A percentile compares a stretch with the other conserved stretches of the same genome.
Conservation (phyloP, 1,140 invertebrate species). For the Drosophila biarmipes region DNA sequence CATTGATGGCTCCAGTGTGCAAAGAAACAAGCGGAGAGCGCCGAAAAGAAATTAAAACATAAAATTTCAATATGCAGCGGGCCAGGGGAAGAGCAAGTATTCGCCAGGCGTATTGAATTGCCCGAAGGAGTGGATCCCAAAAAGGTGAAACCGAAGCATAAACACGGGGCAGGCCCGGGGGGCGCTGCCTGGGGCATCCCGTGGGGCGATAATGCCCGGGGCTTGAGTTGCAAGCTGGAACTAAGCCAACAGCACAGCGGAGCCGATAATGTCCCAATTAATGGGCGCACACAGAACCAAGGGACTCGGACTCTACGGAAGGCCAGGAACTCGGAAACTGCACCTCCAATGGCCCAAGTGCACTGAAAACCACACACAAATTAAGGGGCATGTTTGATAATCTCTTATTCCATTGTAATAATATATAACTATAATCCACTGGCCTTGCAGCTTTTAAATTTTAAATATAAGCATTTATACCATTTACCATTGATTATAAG, state of each 20-base stretch:
- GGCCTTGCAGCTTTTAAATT: too few species aligned
- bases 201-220: constrained; percentile 22
- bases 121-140: background rate
- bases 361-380: background rate
- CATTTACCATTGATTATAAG: too few species aligned
- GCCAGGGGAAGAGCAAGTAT: constrained; percentile 11
- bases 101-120: background rate
- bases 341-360: background rate
- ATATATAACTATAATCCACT: background rate
- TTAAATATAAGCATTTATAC: background rate
- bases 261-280: constrained; percentile 33
- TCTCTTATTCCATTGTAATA: constrained; percentile 5
- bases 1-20: background rate
- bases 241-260: constrained; percentile 6
- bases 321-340: background rate
- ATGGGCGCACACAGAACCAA: constrained; percentile 2
- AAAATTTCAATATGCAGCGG: constrained; percentile 33
- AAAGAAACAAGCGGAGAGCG: constrained; percentile 11
- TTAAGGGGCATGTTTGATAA: constrained; percentile 9
- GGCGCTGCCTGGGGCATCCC: constrained; percentile 19
- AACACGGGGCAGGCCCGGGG: constrained; percentile 1
- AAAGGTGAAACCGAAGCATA: background rate
- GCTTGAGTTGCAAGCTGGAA: background rate
- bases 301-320: too few species aligned
- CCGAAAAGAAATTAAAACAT: constrained; percentile 35